These are phyloP conservation scores for Saturnia japonica DNA, from an alignment of 2,888 invertebrate genomes.

Conservation along the genomic window DNA sequence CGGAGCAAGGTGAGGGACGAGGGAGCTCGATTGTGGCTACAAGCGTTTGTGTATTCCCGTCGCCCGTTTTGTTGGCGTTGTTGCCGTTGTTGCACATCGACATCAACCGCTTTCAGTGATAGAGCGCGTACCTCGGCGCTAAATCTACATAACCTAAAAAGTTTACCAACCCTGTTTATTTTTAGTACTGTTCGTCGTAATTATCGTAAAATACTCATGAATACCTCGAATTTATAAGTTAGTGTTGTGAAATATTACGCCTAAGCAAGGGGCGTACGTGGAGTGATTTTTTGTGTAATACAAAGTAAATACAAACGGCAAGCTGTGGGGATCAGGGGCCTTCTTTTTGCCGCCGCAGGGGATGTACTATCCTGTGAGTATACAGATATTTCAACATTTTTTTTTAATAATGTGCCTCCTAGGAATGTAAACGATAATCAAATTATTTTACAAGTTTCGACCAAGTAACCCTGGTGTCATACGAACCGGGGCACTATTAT, in stretches of 20 bases:
- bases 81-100: slow-evolving; percentile 75
- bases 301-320: slow-evolving; percentile 89
- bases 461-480: slow-evolving; percentile 36
- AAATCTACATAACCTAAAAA: slow-evolving; percentile 78
- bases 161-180: slow-evolving; percentile 63
- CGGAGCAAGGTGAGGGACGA: slow-evolving; percentile 38
- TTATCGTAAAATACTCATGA: slow-evolving; percentile 73
- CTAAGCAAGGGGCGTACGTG: slow-evolving; percentile 71
- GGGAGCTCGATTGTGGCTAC: slow-evolving; percentile 48
- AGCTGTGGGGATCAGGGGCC: slow-evolving; percentile 98
- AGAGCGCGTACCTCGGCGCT: slow-evolving; percentile 79
- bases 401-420: slow-evolving; percentile 3
- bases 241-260: slow-evolving; percentile 76
- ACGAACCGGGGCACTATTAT: slow-evolving; percentile 38
- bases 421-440: slow-evolving; percentile 22
- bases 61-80: slow-evolving; percentile 63
- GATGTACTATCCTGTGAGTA: slow-evolving; percentile 98
- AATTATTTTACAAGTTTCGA: slow-evolving; percentile 22
- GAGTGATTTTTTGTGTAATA: slow-evolving; percentile 82
- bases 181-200: slow-evolving; percentile 61
- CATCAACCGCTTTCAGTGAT: slow-evolving; percentile 78
- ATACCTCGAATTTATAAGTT: slow-evolving; percentile 75
- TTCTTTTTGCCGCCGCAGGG: slow-evolving; percentile 98
- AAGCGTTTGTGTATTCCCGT: slow-evolving; percentile 61
- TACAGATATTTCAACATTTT: slow-evolving; percentile 32